These are phyloP conservation scores for Palythoa heliodiscus DNA, from an alignment of 92 coral and sea anemone genomes.

Conservation along the genomic window DNA sequence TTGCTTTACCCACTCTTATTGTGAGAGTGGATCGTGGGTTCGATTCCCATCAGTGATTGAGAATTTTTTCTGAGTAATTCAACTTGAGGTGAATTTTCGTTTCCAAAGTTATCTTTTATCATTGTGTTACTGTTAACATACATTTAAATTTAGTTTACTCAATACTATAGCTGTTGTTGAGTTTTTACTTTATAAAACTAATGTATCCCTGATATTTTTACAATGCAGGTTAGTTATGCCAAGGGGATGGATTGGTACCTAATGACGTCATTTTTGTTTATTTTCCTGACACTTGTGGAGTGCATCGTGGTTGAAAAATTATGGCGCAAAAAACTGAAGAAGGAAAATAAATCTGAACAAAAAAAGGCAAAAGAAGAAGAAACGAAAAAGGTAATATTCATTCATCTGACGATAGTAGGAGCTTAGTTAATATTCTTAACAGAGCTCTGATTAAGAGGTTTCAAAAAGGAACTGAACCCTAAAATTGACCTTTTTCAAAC, in stretches of 20 bases:
- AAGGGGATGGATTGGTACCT: constrained; percentile 48
- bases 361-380: constrained; percentile 19
- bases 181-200: not conserved
- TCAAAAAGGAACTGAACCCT: no score
- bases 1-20: no score
- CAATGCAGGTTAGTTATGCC: constrained; percentile 42
- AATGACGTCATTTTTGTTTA: constrained; percentile 40
- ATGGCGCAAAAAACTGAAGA: constrained; percentile 4
- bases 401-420: not conserved
- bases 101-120: no score
- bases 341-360: constrained; percentile 16
- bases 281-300: constrained; percentile 43
- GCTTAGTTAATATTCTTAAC: not conserved
- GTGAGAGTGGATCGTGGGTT: no score
- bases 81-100: no score
- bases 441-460: no score
- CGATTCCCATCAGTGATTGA: no score
- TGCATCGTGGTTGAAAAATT: constrained; percentile 40
- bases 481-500: no score
- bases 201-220: not conserved
- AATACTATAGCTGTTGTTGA: no score
- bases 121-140: no score
- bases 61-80: no score
- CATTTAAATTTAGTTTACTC: no score
- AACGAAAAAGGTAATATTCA: not conserved